Conservation (phyloP, 2,113 vertebrate species). For the Leptosomus discolor region DNA sequence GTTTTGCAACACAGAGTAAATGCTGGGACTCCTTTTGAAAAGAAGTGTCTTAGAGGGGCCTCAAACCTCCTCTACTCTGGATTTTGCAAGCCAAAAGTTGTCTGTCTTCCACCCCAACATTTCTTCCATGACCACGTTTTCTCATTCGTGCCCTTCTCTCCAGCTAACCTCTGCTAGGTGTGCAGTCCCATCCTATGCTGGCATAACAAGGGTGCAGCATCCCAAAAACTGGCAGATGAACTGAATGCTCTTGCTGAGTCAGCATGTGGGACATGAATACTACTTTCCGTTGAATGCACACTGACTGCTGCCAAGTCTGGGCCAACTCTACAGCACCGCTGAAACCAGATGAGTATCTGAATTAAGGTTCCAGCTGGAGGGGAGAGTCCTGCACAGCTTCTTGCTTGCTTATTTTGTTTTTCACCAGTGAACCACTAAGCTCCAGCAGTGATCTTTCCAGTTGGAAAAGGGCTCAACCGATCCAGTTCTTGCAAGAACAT, state of each 20-base stretch:
- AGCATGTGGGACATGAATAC: neutral
- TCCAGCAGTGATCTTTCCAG: neutral
- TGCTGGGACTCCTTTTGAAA: neutral
- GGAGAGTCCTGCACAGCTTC: neutral
- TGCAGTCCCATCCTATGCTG: neutral
- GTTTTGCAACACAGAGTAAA: neutral
- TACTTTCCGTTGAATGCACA: neutral
- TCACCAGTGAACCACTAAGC: neutral
- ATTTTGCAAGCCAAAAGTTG: neutral
- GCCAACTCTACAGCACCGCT: neutral
- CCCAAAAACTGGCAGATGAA: neutral
- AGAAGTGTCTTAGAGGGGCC: neutral
- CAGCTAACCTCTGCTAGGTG: neutral
- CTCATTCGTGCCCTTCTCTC: neutral
- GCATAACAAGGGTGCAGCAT: neutral
- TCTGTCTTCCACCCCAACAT: neutral
- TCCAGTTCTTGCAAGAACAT: neutral
- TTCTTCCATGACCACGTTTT: neutral
- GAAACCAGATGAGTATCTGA: neutral
- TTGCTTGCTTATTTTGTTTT: neutral
- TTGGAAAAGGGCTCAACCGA: neutral
- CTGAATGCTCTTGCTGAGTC: neutral
- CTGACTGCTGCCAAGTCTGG: neutral
- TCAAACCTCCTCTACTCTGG: neutral
- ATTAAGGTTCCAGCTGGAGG: neutral